Conservation (phyloP, 2,797 vertebrate species). For the Sphaeramia orbicularis region DNA sequence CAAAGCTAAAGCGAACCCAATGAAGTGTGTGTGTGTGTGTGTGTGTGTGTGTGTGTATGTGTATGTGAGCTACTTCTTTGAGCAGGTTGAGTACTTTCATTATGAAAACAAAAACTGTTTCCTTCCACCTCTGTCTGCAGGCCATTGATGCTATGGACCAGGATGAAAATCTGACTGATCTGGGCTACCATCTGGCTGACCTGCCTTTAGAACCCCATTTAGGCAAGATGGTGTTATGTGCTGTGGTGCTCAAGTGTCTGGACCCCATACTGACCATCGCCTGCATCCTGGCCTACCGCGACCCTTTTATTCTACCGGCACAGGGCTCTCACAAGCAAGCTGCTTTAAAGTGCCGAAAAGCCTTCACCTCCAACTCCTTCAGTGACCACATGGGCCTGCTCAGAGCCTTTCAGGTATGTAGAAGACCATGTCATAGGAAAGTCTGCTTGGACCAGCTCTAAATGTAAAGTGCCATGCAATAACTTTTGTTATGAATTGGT, state of each 20-base stretch:
- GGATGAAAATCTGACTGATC: conserved; percentile 93
- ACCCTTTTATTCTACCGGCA: conserved; percentile 92
- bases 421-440: background rate
- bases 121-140: conserved; percentile 69
- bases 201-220: conserved; percentile 95
- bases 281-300: conserved; percentile 92
- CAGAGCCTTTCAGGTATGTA: conserved; percentile 93
- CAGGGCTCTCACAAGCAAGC: conserved; percentile 90
- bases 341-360: conserved; percentile 90
- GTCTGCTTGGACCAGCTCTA: background rate
- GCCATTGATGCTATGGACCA: conserved; percentile 94
- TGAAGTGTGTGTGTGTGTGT: too few species aligned
- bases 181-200: conserved; percentile 94
- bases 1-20: too few species aligned
- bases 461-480: too few species aligned
- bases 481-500: too few species aligned
- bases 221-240: conserved; percentile 97
- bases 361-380: conserved; percentile 90
- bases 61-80: too few species aligned
- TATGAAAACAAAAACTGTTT: background rate
- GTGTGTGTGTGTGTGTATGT: too few species aligned
- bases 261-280: conserved; percentile 97
- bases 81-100: too few species aligned
- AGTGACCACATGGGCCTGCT: conserved; percentile 98
- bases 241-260: conserved; percentile 93